Evolutionary conservation across 2,888 invertebrate species (phyloP).

Genomic region (Ophion obscuratus): DNA sequence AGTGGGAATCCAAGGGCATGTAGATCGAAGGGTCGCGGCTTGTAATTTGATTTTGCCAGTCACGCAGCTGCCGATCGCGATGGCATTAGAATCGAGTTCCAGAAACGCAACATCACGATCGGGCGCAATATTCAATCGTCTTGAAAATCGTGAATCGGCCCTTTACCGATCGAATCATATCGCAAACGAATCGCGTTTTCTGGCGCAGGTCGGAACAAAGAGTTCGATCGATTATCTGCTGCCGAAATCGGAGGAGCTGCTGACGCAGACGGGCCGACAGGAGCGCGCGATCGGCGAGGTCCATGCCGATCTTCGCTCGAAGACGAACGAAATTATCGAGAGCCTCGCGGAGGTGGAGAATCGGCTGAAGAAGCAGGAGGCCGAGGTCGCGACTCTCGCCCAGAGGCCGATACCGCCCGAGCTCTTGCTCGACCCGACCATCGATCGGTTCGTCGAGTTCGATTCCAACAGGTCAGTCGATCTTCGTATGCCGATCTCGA

Average conservation of each 20-base stretch:
- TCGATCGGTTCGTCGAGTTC: conserved; percentile 92
- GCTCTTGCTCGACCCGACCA: conserved; percentile 90
- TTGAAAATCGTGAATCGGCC: no score
- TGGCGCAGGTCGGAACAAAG: conserved; percentile 89
- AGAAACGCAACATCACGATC: no score
- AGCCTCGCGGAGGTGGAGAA: conserved; percentile 95
- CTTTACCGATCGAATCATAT: no score
- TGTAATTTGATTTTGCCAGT: no score
- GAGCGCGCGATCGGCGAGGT: conserved; percentile 95
- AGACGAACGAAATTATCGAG: conserved; percentile 94
- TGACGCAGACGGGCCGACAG: conserved; percentile 94
- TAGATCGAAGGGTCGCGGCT: no score
- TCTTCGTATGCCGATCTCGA: background rate
- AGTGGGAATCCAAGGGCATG: no score
- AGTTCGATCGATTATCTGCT: conserved; percentile 94
- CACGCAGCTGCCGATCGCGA: no score
- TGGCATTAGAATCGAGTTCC: no score
- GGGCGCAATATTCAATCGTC: no score
- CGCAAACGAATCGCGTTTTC: background rate
- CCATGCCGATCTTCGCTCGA: conserved; percentile 91
- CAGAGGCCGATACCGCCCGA: conserved; percentile 92
- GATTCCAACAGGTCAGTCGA: conserved; percentile 88
- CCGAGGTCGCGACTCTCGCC: conserved; percentile 91
- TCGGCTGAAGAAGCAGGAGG: conserved; percentile 93
- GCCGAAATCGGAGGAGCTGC: conserved; percentile 93